Conservation (phyloP, 2,113 vertebrate genomes). For the Coreoperca whiteheadi region DNA sequence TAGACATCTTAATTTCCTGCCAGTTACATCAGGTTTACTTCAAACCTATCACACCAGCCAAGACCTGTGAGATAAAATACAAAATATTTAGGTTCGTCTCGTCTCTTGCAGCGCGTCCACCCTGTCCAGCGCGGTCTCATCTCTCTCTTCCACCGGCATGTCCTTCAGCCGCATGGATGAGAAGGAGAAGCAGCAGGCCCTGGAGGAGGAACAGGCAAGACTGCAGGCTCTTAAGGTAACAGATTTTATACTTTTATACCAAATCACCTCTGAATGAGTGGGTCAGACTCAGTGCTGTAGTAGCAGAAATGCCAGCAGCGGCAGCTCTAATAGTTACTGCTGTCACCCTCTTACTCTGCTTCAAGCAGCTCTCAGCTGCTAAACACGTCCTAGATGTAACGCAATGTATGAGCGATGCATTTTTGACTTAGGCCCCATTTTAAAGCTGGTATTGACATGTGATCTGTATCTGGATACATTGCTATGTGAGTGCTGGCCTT, state of each 20-base stretch:
- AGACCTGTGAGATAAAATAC: background rate
- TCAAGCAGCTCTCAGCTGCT: background rate
- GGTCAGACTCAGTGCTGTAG: background rate
- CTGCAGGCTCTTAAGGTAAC: conserved; percentile 92
- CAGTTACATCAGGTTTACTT: background rate
- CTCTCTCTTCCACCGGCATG: conserved; percentile 92
- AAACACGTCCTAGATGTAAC: background rate
- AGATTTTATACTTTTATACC: background rate
- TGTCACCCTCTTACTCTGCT: background rate
- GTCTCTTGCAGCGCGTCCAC: conserved; percentile 87
- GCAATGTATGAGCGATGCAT: background rate
- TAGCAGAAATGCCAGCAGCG: conserved; percentile 18
- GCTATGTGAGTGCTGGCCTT: background rate
- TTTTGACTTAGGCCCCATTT: background rate
- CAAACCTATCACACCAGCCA: accelerated
- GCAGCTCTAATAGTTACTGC: conserved; percentile 13
- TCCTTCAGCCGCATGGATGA: conserved; percentile 94
- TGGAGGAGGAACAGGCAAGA: conserved; percentile 93
- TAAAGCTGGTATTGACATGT: background rate
- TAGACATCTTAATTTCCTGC: conserved; percentile 54
- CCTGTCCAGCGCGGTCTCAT: conserved; percentile 91
- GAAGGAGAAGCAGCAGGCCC: conserved; percentile 91
- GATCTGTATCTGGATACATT: background rate
- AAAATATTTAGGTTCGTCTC: too few relatives aligned
- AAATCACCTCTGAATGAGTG: background rate